Percentiles rank a stretch among this genome's conserved stretches.
phyloP scores from a whole-genome alignment of 2,113 vertebrate species.

The Spea multiplicata region DNA sequence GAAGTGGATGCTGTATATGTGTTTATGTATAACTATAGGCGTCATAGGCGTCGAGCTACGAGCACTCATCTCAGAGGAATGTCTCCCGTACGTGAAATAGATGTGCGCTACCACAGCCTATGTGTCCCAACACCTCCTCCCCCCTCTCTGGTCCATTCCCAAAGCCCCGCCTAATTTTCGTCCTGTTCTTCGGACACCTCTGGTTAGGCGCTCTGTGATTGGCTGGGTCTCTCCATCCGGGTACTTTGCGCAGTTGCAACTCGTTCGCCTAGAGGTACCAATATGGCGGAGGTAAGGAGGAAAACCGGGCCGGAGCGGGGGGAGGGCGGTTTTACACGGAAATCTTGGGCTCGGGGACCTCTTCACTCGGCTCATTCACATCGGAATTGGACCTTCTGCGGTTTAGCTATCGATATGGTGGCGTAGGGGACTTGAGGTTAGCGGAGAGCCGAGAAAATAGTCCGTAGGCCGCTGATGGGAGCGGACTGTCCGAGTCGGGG shows the following conservation, averaged over 20 bases:
- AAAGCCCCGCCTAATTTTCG: conserved; percentile 42
- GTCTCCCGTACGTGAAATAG: neutral
- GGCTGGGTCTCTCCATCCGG: conserved; percentile 84
- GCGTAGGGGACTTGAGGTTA: conserved; percentile 29
- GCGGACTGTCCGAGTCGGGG: conserved; percentile 44
- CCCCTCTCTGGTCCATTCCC: conserved; percentile 18
- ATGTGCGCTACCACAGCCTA: conserved; percentile 1
- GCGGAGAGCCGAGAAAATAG: neutral
- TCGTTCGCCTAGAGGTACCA: conserved; percentile 90
- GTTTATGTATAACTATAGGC: too few relatives aligned
- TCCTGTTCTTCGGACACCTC: conserved; percentile 32
- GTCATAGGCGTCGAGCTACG: too few relatives aligned
- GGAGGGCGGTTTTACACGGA: conserved; percentile 49
- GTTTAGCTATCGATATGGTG: conserved; percentile 6
- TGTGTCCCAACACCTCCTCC: conserved; percentile 40
- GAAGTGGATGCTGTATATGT: too few relatives aligned
- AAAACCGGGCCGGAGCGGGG: conserved; percentile 77
- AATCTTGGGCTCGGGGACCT: conserved; percentile 1
- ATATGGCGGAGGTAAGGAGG: conserved; percentile 98
- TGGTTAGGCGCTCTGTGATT: conserved; percentile 66
- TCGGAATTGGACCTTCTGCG: neutral
- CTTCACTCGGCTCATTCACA: neutral
- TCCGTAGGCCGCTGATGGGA: conserved; percentile 27
- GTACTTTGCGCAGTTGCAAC: conserved; percentile 78
- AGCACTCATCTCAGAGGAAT: too few relatives aligned